Evolutionary conservation across 64 coral and sea anemone species (phyloP).

Genomic region (Astreopora myriophthalma): DNA sequence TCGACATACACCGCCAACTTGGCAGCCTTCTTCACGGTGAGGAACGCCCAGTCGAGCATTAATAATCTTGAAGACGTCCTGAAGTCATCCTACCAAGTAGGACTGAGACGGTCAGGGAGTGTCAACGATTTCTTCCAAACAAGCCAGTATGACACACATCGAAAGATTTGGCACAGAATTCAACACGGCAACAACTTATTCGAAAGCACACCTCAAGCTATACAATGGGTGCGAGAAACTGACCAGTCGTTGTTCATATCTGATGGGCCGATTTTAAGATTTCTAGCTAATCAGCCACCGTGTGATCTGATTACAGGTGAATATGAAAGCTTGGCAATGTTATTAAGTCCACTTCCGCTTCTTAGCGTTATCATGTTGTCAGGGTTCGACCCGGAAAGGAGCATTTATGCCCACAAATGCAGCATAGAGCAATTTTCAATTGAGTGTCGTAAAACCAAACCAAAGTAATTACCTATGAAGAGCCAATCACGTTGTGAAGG

Average conservation of each 20-base stretch:
- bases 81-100: background rate
- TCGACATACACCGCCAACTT: conserved; percentile 65
- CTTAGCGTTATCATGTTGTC: too few relatives aligned
- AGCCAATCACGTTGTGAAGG: too few relatives aligned
- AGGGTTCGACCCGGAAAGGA: too few relatives aligned
- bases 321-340: background rate
- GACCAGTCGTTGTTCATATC: background rate
- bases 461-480: too few relatives aligned
- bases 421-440: too few relatives aligned
- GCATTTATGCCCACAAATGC: too few relatives aligned
- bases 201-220: background rate
- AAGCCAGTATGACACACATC: background rate
- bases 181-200: background rate
- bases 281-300: conserved; percentile 5
- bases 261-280: conserved; percentile 17
- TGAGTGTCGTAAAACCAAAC: too few relatives aligned
- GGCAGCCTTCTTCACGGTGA: conserved; percentile 52
- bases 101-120: background rate
- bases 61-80: conserved; percentile 23
- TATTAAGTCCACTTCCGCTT: too few relatives aligned
- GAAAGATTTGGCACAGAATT: conserved; percentile 35
- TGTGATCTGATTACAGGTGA: conserved; percentile 25
- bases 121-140: background rate
- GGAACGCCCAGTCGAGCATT: background rate
- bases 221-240: background rate